phyloP scores from a whole-genome alignment of 2,797 vertebrate genomes.

The Psittacula echo region DNA sequence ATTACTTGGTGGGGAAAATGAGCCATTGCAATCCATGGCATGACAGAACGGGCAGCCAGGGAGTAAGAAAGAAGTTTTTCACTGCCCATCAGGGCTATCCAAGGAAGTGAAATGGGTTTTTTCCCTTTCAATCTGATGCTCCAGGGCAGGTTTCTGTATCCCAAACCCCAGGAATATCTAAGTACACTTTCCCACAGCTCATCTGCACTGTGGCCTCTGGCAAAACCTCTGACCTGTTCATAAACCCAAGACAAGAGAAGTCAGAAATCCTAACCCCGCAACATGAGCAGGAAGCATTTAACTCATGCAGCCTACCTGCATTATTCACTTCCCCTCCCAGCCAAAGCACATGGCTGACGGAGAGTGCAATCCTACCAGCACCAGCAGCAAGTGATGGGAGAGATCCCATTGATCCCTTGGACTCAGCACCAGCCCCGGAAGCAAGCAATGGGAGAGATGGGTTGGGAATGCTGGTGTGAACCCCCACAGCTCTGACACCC shows the following conservation, averaged over 20 bases:
- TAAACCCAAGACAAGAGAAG: not conserved
- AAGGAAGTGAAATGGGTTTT: not conserved
- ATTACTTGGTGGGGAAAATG: not conserved
- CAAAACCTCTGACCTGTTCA: not conserved
- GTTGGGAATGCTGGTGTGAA: not conserved
- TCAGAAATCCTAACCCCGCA: conserved; percentile 10
- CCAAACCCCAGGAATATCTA: not conserved
- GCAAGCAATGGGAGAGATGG: not conserved
- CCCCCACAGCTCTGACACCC: not conserved
- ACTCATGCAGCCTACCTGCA: not conserved
- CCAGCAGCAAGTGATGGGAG: not conserved
- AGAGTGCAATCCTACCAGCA: not conserved
- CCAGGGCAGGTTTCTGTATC: not conserved
- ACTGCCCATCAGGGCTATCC: not conserved
- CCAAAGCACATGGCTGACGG: accelerated
- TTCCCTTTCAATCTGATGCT: not conserved
- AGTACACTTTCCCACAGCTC: not conserved
- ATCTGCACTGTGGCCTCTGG: accelerated
- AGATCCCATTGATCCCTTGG: not conserved
- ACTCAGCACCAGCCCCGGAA: not conserved
- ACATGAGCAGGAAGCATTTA: not conserved
- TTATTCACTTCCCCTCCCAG: not conserved
- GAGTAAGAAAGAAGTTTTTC: not conserved
- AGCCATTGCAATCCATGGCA: not conserved
- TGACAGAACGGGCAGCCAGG: not conserved